Conservation (phyloP, 2,888 invertebrate genomes). For the Acrobasis suavella region DNA sequence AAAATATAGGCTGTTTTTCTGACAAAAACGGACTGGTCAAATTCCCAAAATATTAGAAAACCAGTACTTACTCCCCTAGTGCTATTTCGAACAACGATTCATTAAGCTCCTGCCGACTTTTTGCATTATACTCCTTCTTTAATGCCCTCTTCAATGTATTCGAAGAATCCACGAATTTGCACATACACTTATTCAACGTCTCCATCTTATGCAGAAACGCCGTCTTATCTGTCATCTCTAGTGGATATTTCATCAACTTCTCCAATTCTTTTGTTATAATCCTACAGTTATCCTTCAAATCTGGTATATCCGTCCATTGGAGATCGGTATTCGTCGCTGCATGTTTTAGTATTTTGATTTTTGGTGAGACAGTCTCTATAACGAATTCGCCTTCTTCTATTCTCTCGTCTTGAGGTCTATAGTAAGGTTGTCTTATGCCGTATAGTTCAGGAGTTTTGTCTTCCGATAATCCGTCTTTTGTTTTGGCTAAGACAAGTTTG, state of each 20-base stretch:
- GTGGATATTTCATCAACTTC: constrained; percentile 47
- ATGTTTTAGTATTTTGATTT: constrained; percentile 66
- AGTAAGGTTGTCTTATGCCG: constrained; percentile 59
- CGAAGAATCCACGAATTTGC: constrained; percentile 67
- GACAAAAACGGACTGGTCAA: too few species aligned
- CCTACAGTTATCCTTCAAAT: constrained; percentile 51
- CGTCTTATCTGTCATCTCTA: constrained; percentile 45
- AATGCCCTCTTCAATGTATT: constrained; percentile 65
- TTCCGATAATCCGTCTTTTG: constrained; percentile 61
- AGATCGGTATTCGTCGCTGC: constrained; percentile 60
- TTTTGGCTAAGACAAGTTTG: constrained; percentile 70
- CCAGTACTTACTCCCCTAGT: constrained; percentile 61
- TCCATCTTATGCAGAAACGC: constrained; percentile 64
- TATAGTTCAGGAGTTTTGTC: constrained; percentile 35
- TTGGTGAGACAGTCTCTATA: constrained; percentile 63
- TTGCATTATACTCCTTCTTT: constrained; percentile 57
- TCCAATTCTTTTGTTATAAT: constrained; percentile 54
- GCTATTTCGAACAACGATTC: constrained; percentile 56
- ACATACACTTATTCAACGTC: constrained; percentile 67
- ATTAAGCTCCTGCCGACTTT: constrained; percentile 41
- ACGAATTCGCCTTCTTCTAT: constrained; percentile 66
- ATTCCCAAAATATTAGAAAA: too few species aligned
- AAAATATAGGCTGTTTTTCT: too few species aligned
- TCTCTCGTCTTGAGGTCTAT: constrained; percentile 51
- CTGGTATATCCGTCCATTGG: constrained; percentile 51